Evolutionary conservation across 1,140 invertebrate genomes (phyloP).

Genomic region (Stenopsyche tienmushanensis): DNA sequence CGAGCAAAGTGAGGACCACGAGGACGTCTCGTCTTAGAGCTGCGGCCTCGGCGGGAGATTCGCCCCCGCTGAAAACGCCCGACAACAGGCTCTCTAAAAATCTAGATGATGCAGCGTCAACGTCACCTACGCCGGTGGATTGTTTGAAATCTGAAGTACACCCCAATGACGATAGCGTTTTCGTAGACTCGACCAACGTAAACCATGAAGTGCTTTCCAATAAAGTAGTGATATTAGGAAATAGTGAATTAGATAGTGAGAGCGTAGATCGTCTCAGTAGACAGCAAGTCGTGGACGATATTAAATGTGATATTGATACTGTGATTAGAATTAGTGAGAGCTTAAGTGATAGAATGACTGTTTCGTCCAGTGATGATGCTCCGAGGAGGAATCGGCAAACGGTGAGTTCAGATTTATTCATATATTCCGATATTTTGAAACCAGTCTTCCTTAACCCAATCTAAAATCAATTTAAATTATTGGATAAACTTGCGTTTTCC

Average conservation of each 20-base stretch:
- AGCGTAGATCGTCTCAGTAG: neutral
- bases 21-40: constrained; percentile 69
- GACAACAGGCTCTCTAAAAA: neutral
- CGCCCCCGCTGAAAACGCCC: constrained; percentile 42
- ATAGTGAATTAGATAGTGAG: neutral
- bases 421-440: too few relatives aligned
- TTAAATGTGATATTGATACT: constrained; percentile 22
- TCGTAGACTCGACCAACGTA: constrained; percentile 12
- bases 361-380: constrained; percentile 5
- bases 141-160: neutral
- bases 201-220: constrained; percentile 16
- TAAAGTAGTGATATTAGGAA: constrained; percentile 1
- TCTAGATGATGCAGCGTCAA: neutral
- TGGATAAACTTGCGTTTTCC: too few relatives aligned
- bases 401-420: constrained; percentile 27
- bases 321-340: constrained; percentile 34
- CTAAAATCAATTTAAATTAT: too few relatives aligned
- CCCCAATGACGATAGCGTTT: constrained; percentile 13
- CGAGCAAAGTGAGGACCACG: constrained; percentile 60
- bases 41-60: constrained; percentile 53
- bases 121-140: neutral
- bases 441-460: too few relatives aligned
- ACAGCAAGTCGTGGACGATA: too few relatives aligned
- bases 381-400: constrained; percentile 10
- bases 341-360: constrained; percentile 29